Percentiles rank a stretch among this genome's conserved stretches.
Conservation (phyloP, 2,888 invertebrate species). For the Agrochola circellaris region DNA sequence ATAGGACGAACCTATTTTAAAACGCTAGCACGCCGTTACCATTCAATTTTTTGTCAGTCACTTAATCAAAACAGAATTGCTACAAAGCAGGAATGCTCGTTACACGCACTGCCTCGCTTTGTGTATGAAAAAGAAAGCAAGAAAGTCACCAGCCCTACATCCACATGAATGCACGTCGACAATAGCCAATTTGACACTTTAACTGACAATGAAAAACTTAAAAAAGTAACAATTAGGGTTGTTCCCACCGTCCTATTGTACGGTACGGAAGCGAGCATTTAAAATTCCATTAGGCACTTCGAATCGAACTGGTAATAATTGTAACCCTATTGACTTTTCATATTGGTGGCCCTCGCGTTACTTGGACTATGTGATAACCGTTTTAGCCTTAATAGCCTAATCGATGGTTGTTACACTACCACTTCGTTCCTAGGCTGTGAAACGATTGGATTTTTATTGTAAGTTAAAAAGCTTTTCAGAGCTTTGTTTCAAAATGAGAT, state of each 20-base stretch:
- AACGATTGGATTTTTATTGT: constrained; percentile 22
- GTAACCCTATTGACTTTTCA: constrained; percentile 69
- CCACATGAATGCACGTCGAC: constrained; percentile 80
- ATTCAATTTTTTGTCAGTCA: constrained; percentile 66
- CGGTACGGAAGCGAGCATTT: constrained; percentile 86
- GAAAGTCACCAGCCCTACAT: constrained; percentile 66
- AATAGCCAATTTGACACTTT: constrained; percentile 89
- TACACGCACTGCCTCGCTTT: constrained; percentile 68
- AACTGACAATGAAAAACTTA: constrained; percentile 80
- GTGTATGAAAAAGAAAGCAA: constrained; percentile 68
- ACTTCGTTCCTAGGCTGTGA: constrained; percentile 27
- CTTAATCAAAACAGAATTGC: constrained; percentile 71
- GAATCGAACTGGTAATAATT: constrained; percentile 75
- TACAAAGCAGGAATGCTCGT: constrained; percentile 74
- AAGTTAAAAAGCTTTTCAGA: background rate
- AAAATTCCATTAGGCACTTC: constrained; percentile 89
- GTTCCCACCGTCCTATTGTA: constrained; percentile 78
- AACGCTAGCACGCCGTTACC: constrained; percentile 30
- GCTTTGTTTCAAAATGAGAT: background rate
- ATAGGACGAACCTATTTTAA: constrained; percentile 13
- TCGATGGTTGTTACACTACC: constrained; percentile 39
- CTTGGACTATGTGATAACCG: constrained; percentile 56
- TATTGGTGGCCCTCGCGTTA: constrained; percentile 51
- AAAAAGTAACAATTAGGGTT: constrained; percentile 82
- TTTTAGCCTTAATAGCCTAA: constrained; percentile 55